A percentile compares a stretch with the other conserved stretches of the same genome.
These are phyloP conservation scores for Physeter macrocephalus DNA, from an alignment of 2,113 vertebrate species.

Conservation along the genomic window DNA sequence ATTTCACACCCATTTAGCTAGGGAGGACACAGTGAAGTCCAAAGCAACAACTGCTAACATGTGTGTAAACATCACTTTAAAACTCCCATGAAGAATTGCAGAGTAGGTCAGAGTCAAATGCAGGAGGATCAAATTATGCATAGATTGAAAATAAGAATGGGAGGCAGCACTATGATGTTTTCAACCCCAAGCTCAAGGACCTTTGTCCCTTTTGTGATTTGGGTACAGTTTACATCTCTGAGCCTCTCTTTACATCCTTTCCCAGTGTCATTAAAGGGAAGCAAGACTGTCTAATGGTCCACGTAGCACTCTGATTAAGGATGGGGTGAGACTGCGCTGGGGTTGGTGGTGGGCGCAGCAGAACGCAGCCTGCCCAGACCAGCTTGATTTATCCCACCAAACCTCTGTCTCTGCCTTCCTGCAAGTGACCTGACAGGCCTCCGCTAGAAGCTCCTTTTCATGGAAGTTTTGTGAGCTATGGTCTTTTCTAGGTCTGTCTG, in stretches of 20 bases:
- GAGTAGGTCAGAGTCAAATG: neutral
- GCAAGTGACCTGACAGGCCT: neutral
- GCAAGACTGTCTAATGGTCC: too few relatives aligned
- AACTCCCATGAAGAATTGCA: slow-evolving; percentile 14
- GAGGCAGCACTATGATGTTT: neutral
- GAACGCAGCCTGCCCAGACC: neutral
- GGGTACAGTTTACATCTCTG: neutral
- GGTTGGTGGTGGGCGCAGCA: neutral
- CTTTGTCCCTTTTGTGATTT: neutral
- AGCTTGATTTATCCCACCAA: neutral
- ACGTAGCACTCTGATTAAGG: neutral
- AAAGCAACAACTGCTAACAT: slow-evolving; percentile 32
- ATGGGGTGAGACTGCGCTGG: neutral
- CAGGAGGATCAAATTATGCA: neutral
- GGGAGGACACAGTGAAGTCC: neutral
- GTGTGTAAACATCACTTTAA: slow-evolving; percentile 41
- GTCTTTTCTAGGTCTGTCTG: neutral
- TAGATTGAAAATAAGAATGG: neutral
- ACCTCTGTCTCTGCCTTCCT: neutral
- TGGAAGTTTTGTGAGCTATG: neutral
- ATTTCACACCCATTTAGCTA: slow-evolving; percentile 48
- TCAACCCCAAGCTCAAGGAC: neutral
- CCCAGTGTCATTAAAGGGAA: neutral
- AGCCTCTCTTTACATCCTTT: neutral
- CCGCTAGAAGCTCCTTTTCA: neutral